Evolutionary conservation across 2,888 invertebrate species (phyloP).

Genomic region (Gisinianus flammeolus): DNA sequence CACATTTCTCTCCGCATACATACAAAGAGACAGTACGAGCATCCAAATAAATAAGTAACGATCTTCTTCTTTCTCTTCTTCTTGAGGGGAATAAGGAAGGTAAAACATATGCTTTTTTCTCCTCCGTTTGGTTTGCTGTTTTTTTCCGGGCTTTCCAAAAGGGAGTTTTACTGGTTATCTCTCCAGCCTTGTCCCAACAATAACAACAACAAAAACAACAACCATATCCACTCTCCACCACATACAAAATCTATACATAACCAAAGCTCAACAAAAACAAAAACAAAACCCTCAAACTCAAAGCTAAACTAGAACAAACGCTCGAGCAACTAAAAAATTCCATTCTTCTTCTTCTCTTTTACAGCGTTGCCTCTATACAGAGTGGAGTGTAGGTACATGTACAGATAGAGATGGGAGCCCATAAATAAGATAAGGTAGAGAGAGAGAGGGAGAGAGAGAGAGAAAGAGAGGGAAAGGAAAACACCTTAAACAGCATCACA

Average conservation of each 20-base stretch:
- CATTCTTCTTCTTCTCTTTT: not conserved
- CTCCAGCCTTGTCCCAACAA: too few species aligned
- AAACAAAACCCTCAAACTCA: too few species aligned
- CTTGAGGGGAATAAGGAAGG: not conserved
- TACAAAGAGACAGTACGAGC: not conserved
- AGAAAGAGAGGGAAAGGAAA: not conserved
- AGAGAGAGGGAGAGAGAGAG: too few species aligned
- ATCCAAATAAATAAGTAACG: not conserved
- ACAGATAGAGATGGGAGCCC: constrained; percentile 6
- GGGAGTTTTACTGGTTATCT: too few species aligned
- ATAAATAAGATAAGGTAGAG: constrained; percentile 36
- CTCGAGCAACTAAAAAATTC: not conserved
- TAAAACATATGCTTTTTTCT: not conserved
- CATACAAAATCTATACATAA: not conserved
- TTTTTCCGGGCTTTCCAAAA: too few species aligned
- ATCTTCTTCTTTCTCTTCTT: too few species aligned
- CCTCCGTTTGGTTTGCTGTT: too few species aligned
- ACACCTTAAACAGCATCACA: constrained; percentile 25
- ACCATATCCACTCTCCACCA: not conserved
- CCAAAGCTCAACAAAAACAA: too few species aligned
- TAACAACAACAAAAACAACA: too few species aligned
- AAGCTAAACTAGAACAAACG: too few species aligned
- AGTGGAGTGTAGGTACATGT: not conserved
- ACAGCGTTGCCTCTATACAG: not conserved
- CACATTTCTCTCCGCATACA: not conserved